Percentiles rank a stretch among this genome's conserved stretches.
These are phyloP conservation scores for Microcaecilia unicolor DNA, from an alignment of 2,797 vertebrate species.

Conservation along the genomic window DNA sequence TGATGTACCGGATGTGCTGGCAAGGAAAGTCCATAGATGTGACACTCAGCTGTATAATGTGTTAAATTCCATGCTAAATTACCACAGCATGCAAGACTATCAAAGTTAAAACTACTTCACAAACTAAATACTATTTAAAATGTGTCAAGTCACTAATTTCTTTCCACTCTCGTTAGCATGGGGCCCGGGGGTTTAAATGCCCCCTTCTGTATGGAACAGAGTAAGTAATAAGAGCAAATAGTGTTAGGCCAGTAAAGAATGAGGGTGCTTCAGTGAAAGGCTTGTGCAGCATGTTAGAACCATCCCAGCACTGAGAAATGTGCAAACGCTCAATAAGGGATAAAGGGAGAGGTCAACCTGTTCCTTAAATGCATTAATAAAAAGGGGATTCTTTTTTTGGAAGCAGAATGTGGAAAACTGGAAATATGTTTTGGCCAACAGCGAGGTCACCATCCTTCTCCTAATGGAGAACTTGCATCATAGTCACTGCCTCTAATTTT, in stretches of 20 bases:
- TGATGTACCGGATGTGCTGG: slow-evolving; percentile 34
- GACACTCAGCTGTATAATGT: slow-evolving; percentile 78
- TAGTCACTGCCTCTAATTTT: background rate
- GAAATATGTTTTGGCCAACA: background rate
- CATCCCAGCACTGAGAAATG: background rate
- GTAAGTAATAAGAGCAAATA: slow-evolving; percentile 7
- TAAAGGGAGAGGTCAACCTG: background rate
- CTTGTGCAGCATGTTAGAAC: slow-evolving; percentile 11
- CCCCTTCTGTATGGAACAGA: background rate
- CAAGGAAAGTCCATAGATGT: slow-evolving; percentile 84
- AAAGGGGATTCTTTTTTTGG: background rate
- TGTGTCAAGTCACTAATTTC: background rate
- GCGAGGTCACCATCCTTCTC: background rate
- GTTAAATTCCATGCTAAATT: slow-evolving; percentile 67
- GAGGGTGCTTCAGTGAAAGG: slow-evolving; percentile 9
- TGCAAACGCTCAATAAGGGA: background rate
- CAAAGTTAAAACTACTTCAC: slow-evolving; percentile 10
- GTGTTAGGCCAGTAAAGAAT: slow-evolving; percentile 11
- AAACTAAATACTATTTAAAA: background rate
- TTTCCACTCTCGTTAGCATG: background rate
- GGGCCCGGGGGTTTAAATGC: background rate
- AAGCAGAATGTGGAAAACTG: background rate
- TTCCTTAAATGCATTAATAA: background rate
- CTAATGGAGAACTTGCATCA: no score
- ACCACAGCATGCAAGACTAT: slow-evolving; percentile 62